phyloP scores from a whole-genome alignment of 2,888 invertebrate species.

The Eupithecia vulgata region DNA sequence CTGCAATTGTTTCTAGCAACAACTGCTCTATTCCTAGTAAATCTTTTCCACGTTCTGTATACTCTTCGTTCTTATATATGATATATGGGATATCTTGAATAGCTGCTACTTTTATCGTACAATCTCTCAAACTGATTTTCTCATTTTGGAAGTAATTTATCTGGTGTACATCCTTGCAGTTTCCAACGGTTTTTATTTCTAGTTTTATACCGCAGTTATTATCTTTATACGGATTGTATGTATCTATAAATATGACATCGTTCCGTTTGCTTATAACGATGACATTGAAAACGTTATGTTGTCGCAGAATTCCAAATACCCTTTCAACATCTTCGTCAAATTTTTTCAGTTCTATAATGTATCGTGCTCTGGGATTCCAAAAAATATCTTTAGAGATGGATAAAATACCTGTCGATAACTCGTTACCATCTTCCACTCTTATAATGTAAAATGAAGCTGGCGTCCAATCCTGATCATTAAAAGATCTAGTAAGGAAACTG shows the following conservation, averaged over 20 bases:
- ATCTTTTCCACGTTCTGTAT: conserved; percentile 47
- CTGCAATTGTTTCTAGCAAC: conserved; percentile 57
- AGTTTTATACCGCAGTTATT: conserved; percentile 55
- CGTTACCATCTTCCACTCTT: conserved; percentile 44
- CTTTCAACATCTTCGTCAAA: conserved; percentile 41
- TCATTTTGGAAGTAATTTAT: conserved; percentile 44
- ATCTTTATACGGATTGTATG: conserved; percentile 57
- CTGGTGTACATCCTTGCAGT: conserved; percentile 47
- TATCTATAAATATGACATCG: conserved; percentile 46
- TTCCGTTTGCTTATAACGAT: conserved; percentile 49
- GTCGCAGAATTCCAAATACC: conserved; percentile 51
- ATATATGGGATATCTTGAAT: conserved; percentile 54
- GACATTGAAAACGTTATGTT: conserved; percentile 54
- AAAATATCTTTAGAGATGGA: conserved; percentile 53
- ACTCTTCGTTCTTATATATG: conserved; percentile 51
- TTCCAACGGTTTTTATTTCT: conserved; percentile 47
- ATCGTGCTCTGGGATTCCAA: conserved; percentile 63
- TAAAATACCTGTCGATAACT: conserved; percentile 48
- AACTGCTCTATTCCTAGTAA: conserved; percentile 61
- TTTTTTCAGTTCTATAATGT: conserved; percentile 51
- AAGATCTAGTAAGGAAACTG: conserved; percentile 49
- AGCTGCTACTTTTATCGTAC: conserved; percentile 56
- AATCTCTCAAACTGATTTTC: conserved; percentile 49
- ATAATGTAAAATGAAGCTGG: conserved; percentile 58
- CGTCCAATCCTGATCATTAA: conserved; percentile 47